Base-by-base conservation (phyloP, 2,113 vertebrate species). In the Scartelaos histophorus region DNA sequence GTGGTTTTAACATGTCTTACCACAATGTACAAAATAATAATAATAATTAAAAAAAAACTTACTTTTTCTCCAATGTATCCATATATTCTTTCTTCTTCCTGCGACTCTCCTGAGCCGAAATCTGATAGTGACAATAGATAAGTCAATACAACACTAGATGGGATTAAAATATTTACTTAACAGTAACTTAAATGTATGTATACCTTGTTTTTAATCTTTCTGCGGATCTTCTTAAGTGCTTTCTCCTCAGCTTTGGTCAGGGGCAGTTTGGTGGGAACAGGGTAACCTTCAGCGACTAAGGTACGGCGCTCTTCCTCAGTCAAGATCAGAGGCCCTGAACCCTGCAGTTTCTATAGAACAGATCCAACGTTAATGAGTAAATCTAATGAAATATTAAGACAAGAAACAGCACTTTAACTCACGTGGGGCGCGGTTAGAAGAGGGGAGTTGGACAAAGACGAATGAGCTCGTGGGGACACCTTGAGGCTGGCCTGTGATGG, bases 41-140 rank as follows among this genome's bases (percentile, higher is more conserved):
- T 29, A 29, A 13, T 60, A 53, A 2, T 60, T 9, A 46, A 58
- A 1, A 58, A 2, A 70, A 1, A 21, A 82, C 86, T 93, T 91
- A 99, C 98, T 97, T 98, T 89, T 99, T 99, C 92, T 99, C 98
- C 88, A 99, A 85, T 54, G 95, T 94, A 78, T 99, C 98, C 97
- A 99, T 97, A 87, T 99, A 99, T 90, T 99, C 98, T 82, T 99
- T 99, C 94, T 99, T 99, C 95, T 99, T 99, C 76, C 97, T 95
- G 86, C 98, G 95, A 68, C 97, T 99, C 89, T 99, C 98, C 83
- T 99, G 98, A 78, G 98, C 98, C 79, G 98, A 99, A 84, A 99
- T 99, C 98, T 99, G 83, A 82, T 2, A 19, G 1, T 51, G 24
- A 66, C 0, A 60, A 16, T 13, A 43, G 11, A 43, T 1, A 51